phyloP scores from a whole-genome alignment of 1,140 invertebrate species.

The Diabrotica undecimpunctata region DNA sequence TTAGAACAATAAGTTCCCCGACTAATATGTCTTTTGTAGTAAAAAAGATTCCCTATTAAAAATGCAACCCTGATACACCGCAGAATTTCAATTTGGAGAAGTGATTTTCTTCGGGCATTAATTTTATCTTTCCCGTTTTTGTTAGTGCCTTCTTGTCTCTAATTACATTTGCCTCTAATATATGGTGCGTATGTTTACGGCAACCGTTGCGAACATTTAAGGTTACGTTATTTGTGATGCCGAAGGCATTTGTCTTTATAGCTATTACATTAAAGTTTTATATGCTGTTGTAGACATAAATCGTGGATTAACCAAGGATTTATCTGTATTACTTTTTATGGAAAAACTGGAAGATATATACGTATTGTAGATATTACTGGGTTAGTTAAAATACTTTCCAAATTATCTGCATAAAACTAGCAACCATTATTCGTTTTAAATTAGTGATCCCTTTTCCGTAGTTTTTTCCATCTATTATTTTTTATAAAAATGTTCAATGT shows the following conservation, averaged over 20 bases:
- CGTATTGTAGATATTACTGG: no score
- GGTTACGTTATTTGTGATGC: background rate
- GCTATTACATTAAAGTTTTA: background rate
- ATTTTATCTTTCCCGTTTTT: conserved; percentile 5
- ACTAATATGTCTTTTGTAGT: conserved; percentile 3
- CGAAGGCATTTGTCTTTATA: background rate
- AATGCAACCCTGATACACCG: conserved; percentile 21
- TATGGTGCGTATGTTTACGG: background rate
- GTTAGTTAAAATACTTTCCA: no score
- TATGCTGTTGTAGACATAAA: background rate
- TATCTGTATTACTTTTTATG: no score
- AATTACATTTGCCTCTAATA: conserved; percentile 7
- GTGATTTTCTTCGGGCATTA: conserved; percentile 7
- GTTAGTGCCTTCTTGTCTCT: background rate
- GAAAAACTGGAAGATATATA: no score
- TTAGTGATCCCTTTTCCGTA: no score
- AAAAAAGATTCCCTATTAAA: conserved; percentile 32
- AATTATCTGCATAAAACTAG: no score
- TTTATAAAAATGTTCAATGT: no score
- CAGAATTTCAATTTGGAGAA: conserved; percentile 10
- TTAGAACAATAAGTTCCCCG: background rate
- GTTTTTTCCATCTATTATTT: no score
- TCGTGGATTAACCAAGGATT: no score
- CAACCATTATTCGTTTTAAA: no score
- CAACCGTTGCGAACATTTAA: background rate